These are phyloP conservation scores for Crotalus helleri DNA, from an alignment of 2,113 vertebrate species.

Conservation along the genomic window DNA sequence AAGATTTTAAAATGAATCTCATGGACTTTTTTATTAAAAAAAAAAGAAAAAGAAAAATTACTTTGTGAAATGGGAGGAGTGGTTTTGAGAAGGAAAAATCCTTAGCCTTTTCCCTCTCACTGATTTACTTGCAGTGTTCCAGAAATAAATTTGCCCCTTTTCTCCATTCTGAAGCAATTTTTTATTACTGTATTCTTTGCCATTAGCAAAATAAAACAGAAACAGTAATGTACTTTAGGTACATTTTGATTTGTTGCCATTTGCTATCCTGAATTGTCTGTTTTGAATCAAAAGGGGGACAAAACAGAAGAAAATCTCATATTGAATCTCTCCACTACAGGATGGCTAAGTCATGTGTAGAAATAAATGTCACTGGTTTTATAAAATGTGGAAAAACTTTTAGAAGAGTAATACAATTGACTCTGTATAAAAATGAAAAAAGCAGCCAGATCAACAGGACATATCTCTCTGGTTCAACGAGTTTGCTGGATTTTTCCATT, in stretches of 20 bases:
- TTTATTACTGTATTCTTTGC: not conserved
- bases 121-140: not conserved
- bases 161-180: not conserved
- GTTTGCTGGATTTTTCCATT: slow-evolving; percentile 37
- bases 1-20: not conserved
- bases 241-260: not conserved
- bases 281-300: slow-evolving; percentile 1
- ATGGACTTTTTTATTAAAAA: too few species aligned
- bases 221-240: not conserved
- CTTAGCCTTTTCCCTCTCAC: not conserved
- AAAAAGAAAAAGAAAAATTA: not conserved
- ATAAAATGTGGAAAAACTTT: slow-evolving; percentile 6
- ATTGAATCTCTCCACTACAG: not conserved
- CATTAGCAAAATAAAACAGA: not conserved
- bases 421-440: not conserved
- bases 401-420: slow-evolving; percentile 31
- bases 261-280: not conserved
- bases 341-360: slow-evolving; percentile 10
- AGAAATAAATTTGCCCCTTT: not conserved
- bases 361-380: slow-evolving; percentile 7
- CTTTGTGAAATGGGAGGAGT: not conserved
- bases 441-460: not conserved
- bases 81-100: not conserved
- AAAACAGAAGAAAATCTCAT: slow-evolving; percentile 55
- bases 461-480: slow-evolving; percentile 5